Conservation (phyloP, 2,113 vertebrate species). For the Hippotragus niger region DNA sequence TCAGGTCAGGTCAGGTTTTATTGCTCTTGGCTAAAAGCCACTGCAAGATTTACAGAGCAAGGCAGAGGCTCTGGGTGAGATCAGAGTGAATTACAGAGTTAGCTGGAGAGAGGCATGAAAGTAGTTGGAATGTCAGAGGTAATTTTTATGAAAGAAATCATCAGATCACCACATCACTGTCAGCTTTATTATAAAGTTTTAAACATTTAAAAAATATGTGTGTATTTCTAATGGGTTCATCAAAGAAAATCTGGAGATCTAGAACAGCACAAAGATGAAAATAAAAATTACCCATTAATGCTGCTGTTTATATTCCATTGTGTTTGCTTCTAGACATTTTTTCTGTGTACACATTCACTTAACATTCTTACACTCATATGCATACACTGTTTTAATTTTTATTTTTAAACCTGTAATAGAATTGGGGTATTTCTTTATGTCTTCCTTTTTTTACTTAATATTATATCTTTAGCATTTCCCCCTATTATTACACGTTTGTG, state of each 20-base stretch:
- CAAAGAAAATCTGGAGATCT: neutral
- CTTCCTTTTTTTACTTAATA: neutral
- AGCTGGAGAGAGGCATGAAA: conserved; percentile 13
- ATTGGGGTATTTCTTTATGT: neutral
- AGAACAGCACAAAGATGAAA: neutral
- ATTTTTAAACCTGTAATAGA: neutral
- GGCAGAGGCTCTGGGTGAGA: conserved; percentile 4
- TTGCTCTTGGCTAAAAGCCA: conserved; percentile 54
- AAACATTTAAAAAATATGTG: conserved; percentile 16
- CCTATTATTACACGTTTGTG: neutral
- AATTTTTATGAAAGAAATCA: conserved; percentile 37
- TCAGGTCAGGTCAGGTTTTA: conserved; percentile 52
- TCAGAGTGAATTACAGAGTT: conserved; percentile 28
- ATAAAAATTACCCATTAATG: neutral
- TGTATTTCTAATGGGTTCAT: neutral
- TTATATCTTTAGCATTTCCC: neutral
- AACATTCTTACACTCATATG: neutral
- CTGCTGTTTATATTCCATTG: neutral
- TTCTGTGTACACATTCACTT: neutral
- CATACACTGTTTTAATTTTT: neutral
- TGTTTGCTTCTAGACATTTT: conserved; percentile 20
- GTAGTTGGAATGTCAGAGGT: neutral
- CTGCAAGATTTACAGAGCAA: conserved; percentile 41
- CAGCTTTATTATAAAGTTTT: neutral
- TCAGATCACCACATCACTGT: neutral